Percentiles rank a stretch among this genome's conserved stretches.
Evolutionary conservation across 1,140 invertebrate genomes (phyloP).

Genomic region (Liolophura sinensis): DNA sequence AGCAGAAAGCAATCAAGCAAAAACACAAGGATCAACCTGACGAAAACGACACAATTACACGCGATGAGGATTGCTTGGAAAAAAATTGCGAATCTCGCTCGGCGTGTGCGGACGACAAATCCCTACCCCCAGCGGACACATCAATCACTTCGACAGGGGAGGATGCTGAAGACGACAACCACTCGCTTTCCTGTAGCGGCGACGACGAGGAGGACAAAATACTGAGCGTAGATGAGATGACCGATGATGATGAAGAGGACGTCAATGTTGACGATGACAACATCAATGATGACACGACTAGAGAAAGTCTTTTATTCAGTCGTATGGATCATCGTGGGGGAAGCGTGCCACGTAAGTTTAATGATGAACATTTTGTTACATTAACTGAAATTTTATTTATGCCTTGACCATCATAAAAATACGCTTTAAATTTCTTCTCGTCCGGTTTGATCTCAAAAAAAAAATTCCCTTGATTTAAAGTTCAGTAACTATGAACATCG

Average conservation of each 20-base stretch:
- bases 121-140: not conserved
- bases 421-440: too few relatives aligned
- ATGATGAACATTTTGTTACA: too few relatives aligned
- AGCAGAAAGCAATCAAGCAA: conserved; percentile 35
- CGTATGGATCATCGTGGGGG: not conserved
- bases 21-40: conserved; percentile 5
- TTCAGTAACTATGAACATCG: too few relatives aligned
- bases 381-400: too few relatives aligned
- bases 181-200: not conserved
- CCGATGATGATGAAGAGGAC: conserved; percentile 7
- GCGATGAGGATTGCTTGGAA: too few relatives aligned
- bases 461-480: too few relatives aligned
- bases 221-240: not conserved
- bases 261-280: conserved; percentile 2
- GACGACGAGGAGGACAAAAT: not conserved
- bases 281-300: conserved; percentile 4
- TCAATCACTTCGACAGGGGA: conserved; percentile 8
- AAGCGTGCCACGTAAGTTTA: not conserved
- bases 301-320: not conserved
- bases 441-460: too few relatives aligned
- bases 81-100: too few relatives aligned
- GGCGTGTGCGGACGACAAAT: too few relatives aligned
- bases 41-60: too few relatives aligned
- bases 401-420: too few relatives aligned
- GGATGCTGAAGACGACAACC: not conserved